These are phyloP conservation scores for Grantiella picta DNA, from an alignment of 2,113 vertebrate genomes.

Conservation along the genomic window DNA sequence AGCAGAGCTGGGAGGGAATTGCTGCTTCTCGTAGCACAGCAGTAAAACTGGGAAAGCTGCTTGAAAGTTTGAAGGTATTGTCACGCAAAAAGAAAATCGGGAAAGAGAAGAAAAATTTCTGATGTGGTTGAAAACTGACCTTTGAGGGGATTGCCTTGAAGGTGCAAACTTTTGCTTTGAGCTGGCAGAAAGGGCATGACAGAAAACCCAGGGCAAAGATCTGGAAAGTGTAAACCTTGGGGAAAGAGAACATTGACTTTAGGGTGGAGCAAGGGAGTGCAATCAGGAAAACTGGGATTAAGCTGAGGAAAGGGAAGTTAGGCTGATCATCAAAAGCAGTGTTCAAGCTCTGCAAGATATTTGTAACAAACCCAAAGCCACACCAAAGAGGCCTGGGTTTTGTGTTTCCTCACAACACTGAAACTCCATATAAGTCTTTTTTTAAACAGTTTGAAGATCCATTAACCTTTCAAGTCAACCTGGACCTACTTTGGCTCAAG, in stretches of 20 bases:
- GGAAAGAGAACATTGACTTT: background rate
- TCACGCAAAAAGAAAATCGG: background rate
- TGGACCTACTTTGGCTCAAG: conserved; percentile 12
- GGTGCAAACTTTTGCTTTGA: background rate
- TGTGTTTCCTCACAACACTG: background rate
- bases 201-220: background rate
- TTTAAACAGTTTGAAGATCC: conserved; percentile 9
- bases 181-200: background rate
- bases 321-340: conserved; percentile 28
- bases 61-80: background rate
- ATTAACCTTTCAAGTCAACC: conserved; percentile 44
- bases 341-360: conserved; percentile 24
- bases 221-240: background rate
- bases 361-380: conserved; percentile 47
- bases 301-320: conserved; percentile 16
- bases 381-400: conserved; percentile 38
- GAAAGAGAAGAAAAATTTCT: background rate
- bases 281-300: conserved; percentile 39
- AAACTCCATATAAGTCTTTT: background rate
- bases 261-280: background rate
- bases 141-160: background rate
- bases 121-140: background rate
- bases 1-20: background rate
- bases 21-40: background rate
- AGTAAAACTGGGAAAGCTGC: background rate